Evolutionary conservation across 2,113 vertebrate species (phyloP), one percentile per base, ranked within the genome.

Genomic region (Tragulus kanchil): DNA sequence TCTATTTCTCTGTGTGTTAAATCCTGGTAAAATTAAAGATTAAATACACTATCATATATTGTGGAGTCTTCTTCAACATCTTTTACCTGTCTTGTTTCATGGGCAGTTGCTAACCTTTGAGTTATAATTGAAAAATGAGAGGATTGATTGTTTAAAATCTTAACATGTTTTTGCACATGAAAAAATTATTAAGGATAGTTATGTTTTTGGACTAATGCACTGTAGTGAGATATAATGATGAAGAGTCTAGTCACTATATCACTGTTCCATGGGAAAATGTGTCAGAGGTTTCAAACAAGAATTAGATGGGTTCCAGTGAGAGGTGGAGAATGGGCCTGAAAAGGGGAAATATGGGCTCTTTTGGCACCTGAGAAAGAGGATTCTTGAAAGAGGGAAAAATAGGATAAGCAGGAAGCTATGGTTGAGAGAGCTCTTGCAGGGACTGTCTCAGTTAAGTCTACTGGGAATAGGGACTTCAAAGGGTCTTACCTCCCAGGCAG

Each of bases 381-480:
- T 95, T 96, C 12, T 52, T 79, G 64, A 21, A 69, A 96, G 75
- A 59, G 9, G 85, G 84, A 14, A 78, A 59, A 59, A 78, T 77
- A 96, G 54, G 19, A 48, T 89, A 88, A 97, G 50, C 23, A n/a
- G 50, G 84, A 86, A 81, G 73, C 58, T 96, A 54, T 94, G 86
- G 13, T 95, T 90, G 31, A 83, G 78, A 89, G 67, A 96, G 42
- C 17, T 73, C 52, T 92, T 96, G 6, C 77, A 91, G 79, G 28
- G 62, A 89, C 71, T 96, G 13, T 91, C 64, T 97, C 82, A 85
- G 45, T 93, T 58, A 92, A 28, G 50, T 93, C 67, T 97, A 7
- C 31, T 89, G 84, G 56, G 87, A 96, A 84, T 92, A 86, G 52
- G n/a, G 58, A 93, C 93, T 93, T 97, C 42, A 96, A 95, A 96